These are phyloP conservation scores for Thripadectes ignobilis DNA, from an alignment of 2,797 vertebrate species.

Conservation along the genomic window DNA sequence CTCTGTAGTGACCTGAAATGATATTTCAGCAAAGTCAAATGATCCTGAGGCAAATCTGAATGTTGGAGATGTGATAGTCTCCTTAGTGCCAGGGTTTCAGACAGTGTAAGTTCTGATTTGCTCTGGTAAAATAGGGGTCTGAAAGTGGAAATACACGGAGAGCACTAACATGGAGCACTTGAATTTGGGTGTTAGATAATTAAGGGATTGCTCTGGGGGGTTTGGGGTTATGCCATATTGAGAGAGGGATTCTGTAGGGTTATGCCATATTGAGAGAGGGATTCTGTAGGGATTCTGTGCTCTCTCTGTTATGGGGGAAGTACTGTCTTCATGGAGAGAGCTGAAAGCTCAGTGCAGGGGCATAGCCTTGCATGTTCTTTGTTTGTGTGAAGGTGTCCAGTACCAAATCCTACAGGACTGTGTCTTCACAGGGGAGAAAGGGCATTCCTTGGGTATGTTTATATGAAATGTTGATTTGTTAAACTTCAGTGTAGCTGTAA, in stretches of 20 bases:
- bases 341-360: not conserved
- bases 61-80: not conserved
- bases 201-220: not conserved
- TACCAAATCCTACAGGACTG: not conserved
- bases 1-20: not conserved
- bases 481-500: not conserved
- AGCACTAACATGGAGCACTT: not conserved
- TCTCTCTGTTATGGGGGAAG: not conserved
- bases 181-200: not conserved
- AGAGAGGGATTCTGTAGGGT: not conserved
- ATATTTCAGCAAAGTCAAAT: not conserved
- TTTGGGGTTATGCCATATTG: not conserved
- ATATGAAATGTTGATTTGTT: not conserved
- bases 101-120: not conserved
- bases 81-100: not conserved
- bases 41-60: not conserved
- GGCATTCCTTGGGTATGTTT: not conserved
- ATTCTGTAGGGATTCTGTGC: not conserved
- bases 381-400: not conserved
- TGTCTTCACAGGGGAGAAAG: not conserved
- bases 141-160: not conserved
- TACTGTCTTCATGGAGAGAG: not conserved
- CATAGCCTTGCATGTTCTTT: not conserved
- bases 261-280: not conserved
- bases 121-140: not conserved